Evolutionary conservation across 1,140 invertebrate genomes (phyloP).

Genomic region (Liolophura sinensis): DNA sequence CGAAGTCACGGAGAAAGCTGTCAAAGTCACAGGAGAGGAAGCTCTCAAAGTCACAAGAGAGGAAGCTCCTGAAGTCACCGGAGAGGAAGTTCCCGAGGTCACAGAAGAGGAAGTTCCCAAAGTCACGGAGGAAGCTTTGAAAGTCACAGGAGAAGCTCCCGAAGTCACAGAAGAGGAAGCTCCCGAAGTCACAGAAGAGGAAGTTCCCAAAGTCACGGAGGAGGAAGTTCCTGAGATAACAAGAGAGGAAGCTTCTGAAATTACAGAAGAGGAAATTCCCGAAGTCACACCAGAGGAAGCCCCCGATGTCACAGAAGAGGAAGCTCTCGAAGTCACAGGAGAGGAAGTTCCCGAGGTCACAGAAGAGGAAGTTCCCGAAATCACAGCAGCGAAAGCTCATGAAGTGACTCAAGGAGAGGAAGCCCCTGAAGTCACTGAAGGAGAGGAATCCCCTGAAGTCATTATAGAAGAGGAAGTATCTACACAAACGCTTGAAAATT

Average conservation of each 20-base stretch:
- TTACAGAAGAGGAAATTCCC: constrained; percentile 5
- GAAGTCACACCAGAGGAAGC: constrained; percentile 3
- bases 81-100: background rate
- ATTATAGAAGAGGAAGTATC: constrained; percentile 3
- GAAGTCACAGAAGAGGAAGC: constrained; percentile 9
- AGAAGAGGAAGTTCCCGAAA: background rate
- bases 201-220: background rate
- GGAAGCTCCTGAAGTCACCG: background rate
- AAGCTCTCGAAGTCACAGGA: background rate
- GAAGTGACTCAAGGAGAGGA: background rate
- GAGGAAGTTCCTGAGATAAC: constrained; percentile 6
- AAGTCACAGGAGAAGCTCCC: constrained; percentile 11
- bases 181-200: background rate
- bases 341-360: background rate
- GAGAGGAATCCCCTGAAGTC: constrained; percentile 3
- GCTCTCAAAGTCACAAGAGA: background rate
- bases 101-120: constrained; percentile 4
- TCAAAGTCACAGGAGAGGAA: too few species aligned
- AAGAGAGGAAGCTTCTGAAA: background rate
- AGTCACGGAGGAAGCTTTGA: constrained; percentile 11
- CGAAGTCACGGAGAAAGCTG: too few species aligned
- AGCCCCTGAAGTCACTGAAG: background rate
- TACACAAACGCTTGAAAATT: background rate
- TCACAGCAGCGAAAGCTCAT: background rate
- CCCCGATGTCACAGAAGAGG: background rate